Base-by-base conservation (phyloP, 2,113 vertebrate species). In the Microcebus griseorufus region DNA sequence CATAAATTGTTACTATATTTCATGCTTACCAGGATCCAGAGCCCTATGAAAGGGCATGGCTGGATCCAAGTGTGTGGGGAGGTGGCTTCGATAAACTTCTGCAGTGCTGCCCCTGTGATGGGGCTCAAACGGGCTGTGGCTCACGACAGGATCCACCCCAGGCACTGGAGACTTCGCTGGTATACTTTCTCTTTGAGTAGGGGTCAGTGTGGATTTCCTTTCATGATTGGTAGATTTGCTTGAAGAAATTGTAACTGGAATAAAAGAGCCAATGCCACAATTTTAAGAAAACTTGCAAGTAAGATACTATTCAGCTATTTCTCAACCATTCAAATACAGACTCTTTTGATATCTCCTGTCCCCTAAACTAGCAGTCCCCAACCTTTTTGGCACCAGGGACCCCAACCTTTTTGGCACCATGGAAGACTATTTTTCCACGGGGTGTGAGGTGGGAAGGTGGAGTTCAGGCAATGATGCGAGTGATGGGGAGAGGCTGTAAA, bases 71-170 rank as follows among this genome's bases (percentile, higher is more conserved):
- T 99, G 99, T 18, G 99, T 98, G 42, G 99, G 99, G 76, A 99
- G 99, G 93, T 99, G 99, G 96, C 99, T 98, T 75, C 99, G 98
- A 85, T 99, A 99, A 64, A 99, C 99, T 94, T 99, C 99, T 3
- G 99, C 98, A 34, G 98, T 98, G 42, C 99, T 98, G 76, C 99
- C 98, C 84, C 99, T 98, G 80, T 99, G 99, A 97, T 99, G 99
- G 48, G 99, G 99, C 90, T 99, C 99, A 29, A 99, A 99, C 55
- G 99, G 99, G 96, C 99, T 99, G 97, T 99, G 99, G 94, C 99
- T 98, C 64, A 99, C 98, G 11, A 99, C 98, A 10, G 99, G 99
- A 95, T 99, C 99, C 22, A 99, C 99, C 3, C 99, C 99, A 0
- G 99, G 99, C 42, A 99, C 99, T 0, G 99, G 99, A 37, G 99